Percentiles rank a stretch among this genome's conserved stretches.
Conservation (phyloP, 1,140 invertebrate genomes). For the Pseudomyrmex concolor region DNA sequence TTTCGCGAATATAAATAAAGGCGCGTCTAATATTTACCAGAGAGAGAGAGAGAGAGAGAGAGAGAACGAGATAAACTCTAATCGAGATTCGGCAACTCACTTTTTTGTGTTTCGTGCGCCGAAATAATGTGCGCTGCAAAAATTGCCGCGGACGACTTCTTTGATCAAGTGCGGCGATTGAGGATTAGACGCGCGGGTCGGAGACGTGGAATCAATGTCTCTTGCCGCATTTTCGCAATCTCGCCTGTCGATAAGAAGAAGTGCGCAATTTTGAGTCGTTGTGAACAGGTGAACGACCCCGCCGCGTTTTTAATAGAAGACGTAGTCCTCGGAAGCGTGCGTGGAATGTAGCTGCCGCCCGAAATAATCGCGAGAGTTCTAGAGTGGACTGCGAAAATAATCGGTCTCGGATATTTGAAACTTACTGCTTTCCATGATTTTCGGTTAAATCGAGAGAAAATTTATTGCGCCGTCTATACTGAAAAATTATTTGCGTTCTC, state of each 20-base stretch:
- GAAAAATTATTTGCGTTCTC: too few species aligned
- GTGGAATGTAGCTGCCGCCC: constrained; percentile 20
- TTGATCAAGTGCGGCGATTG: constrained; percentile 9
- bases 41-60: not conserved
- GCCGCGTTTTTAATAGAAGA: constrained; percentile 28
- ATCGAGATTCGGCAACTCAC: constrained; percentile 33
- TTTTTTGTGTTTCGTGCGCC: constrained; percentile 1
- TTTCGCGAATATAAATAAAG: constrained; percentile 27
- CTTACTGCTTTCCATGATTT: not conserved
- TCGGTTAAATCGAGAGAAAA: not conserved
- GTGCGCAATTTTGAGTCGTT: constrained; percentile 15
- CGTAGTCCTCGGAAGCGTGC: constrained; percentile 8
- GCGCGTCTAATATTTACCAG: constrained; percentile 42
- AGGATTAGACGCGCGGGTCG: constrained; percentile 2
- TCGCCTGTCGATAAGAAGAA: constrained; percentile 36
- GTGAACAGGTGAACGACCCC: constrained; percentile 36
- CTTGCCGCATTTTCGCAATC: not conserved
- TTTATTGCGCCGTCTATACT: too few species aligned
- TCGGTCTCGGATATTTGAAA: constrained; percentile 4
- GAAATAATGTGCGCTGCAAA: constrained; percentile 12
- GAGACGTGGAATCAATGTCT: not conserved
- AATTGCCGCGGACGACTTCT: not conserved
- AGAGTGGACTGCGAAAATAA: constrained; percentile 28
- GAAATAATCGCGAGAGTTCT: constrained; percentile 40
- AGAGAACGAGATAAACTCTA: constrained; percentile 52